Base-by-base conservation (phyloP, 2,888 invertebrate genomes). In the Volucella bombylans region DNA sequence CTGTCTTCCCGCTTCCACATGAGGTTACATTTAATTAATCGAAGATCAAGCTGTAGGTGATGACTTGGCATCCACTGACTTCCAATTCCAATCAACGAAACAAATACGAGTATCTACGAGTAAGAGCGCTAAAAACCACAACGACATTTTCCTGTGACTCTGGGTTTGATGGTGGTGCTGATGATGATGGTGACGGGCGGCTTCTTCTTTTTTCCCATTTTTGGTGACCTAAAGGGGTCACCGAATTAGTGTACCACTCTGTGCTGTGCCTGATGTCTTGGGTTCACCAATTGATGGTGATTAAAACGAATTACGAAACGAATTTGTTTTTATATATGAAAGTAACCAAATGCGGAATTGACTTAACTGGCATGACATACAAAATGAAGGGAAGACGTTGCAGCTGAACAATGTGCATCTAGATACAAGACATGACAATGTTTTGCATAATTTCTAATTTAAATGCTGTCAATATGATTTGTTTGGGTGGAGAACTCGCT, bases 261-360 rank as follows among this genome's bases (percentile, higher is more conserved):
- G 54, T 14, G 8, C n/a, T 43, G n/a, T 18, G 47, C 62, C 50
- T 31, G 68, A 43, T 64, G 79, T 68, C 79, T 54, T 49, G 62
- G 72, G 72, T 47, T 38, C 81, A 68, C 50, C 55, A 85, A 85
- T 85, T 85, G 85, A 77, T 71, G 59, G 81, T 81, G 85, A 85
- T 85, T 85, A 85, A 85, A 85, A 76, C 81, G 81, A 85, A 85
- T 85, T 85, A 85, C 68, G 50, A 43, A 72, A 77, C 77, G 72
- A 76, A 81, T 85, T 67, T 76, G 55, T 80, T 12, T 54, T 50
- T 52, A 23, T 38, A 18, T 54, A 62, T 52, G 64, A 78, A 77
- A 62, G 47, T 55, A 62, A 49, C 49, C 54, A 67, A 67, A 72
- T 50, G 18, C 65, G 45, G 81, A 57, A 65, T 72, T 71, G 59